Conservation (phyloP, 2,888 invertebrate species). For the Rutpela maculata region DNA sequence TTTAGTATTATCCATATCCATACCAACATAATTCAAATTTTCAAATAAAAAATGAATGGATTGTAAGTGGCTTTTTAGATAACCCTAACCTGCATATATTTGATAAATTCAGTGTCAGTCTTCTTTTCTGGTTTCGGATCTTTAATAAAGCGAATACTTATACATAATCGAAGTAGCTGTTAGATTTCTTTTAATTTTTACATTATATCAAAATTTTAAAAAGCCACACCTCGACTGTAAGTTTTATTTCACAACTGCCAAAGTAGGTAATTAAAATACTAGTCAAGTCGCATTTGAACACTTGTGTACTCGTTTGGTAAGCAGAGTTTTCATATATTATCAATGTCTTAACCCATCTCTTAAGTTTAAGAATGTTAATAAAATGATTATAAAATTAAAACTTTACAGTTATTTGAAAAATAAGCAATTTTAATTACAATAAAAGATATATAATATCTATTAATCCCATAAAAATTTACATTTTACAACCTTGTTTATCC, state of each 20-base stretch:
- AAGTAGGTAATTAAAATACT: background rate
- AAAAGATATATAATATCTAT: conserved; percentile 18
- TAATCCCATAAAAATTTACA: conserved; percentile 42
- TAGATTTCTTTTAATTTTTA: background rate
- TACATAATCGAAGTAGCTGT: background rate
- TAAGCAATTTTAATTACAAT: conserved; percentile 12
- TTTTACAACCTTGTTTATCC: conserved; percentile 49
- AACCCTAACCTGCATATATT: too few relatives aligned
- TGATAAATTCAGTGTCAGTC: too few relatives aligned
- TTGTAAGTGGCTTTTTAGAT: too few relatives aligned
- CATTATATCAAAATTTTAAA: background rate
- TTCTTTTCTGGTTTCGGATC: too few relatives aligned
- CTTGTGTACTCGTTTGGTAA: background rate
- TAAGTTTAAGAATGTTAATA: background rate
- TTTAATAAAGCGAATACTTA: background rate
- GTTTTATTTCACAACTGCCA: background rate
- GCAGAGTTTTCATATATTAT: background rate
- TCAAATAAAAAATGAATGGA: too few relatives aligned
- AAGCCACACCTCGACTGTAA: background rate
- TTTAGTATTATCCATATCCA: too few relatives aligned
- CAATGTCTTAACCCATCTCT: background rate
- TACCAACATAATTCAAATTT: too few relatives aligned
- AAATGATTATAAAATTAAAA: conserved; percentile 18
- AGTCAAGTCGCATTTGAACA: background rate
- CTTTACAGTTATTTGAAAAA: conserved; percentile 21